Evolutionary conservation across 2,888 invertebrate species (phyloP).

Genomic region (Eilema griseolum): DNA sequence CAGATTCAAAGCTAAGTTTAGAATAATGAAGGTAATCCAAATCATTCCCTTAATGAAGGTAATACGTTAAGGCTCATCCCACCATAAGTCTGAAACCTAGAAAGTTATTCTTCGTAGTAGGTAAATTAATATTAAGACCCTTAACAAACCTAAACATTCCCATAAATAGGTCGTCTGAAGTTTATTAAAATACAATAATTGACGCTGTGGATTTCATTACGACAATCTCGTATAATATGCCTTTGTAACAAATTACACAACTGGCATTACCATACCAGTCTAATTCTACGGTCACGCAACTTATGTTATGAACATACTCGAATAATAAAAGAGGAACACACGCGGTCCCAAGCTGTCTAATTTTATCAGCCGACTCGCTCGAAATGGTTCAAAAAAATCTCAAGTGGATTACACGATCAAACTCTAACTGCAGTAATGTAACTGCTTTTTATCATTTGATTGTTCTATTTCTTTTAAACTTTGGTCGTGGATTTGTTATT

Average conservation of each 20-base stretch:
- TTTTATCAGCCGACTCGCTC: constrained; percentile 63
- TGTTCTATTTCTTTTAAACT: constrained; percentile 30
- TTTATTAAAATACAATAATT: constrained; percentile 32
- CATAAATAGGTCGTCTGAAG: constrained; percentile 19
- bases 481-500: constrained; percentile 33
- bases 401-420: constrained; percentile 54
- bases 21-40: not conserved
- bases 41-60: not conserved
- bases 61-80: not conserved
- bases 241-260: constrained; percentile 62
- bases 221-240: constrained; percentile 36
- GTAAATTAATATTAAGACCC: not conserved
- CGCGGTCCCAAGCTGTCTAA: constrained; percentile 59
- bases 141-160: not conserved
- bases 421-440: constrained; percentile 45
- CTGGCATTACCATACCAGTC: constrained; percentile 63
- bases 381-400: constrained; percentile 59
- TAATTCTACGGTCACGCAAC: constrained; percentile 66
- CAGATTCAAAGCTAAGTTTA: not conserved
- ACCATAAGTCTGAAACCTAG: not conserved
- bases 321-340: constrained; percentile 56
- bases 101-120: not conserved
- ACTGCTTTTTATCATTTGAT: constrained; percentile 49
- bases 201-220: constrained; percentile 33
- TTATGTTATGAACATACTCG: constrained; percentile 56